A percentile compares a stretch with the other conserved stretches of the same genome.
Conservation (phyloP, 2,113 vertebrate species). For the Nymphicus hollandicus region DNA sequence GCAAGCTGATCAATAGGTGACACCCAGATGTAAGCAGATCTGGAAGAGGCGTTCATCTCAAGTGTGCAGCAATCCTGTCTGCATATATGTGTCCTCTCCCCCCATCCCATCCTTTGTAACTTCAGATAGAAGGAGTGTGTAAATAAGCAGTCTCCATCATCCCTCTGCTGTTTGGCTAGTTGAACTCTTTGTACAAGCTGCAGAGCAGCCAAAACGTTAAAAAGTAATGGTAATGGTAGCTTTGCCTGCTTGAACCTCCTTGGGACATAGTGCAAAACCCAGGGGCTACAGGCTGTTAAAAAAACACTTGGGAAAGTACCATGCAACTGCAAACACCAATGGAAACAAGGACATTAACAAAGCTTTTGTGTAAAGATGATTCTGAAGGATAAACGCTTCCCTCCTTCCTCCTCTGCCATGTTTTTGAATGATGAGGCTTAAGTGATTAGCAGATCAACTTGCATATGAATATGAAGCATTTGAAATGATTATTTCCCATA, state of each 20-base stretch:
- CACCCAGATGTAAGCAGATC: not conserved
- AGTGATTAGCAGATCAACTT: not conserved
- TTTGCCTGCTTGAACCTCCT: not conserved
- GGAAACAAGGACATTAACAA: not conserved
- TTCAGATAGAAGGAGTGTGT: not conserved
- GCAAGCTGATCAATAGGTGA: not conserved
- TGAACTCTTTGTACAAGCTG: not conserved
- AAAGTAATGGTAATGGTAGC: not conserved
- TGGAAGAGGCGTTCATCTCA: not conserved
- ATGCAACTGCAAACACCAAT: not conserved
- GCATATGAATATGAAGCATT: conserved; percentile 56
- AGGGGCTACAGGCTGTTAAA: not conserved
- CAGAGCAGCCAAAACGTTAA: not conserved
- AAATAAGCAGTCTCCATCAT: not conserved
- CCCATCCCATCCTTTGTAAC: not conserved
- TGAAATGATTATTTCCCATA: conserved; percentile 10
- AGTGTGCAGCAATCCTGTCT: not conserved
- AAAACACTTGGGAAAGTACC: not conserved
- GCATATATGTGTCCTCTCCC: accelerated
- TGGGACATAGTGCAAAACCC: not conserved
- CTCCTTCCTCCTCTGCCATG: not conserved
- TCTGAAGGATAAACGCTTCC: not conserved
- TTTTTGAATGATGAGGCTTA: not conserved
- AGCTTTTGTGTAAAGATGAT: not conserved
- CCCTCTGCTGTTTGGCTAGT: not conserved